A percentile compares a stretch with the other conserved stretches of the same genome.
phyloP scores from a whole-genome alignment of 2,113 vertebrate species.

The Ceratotherium simum region DNA sequence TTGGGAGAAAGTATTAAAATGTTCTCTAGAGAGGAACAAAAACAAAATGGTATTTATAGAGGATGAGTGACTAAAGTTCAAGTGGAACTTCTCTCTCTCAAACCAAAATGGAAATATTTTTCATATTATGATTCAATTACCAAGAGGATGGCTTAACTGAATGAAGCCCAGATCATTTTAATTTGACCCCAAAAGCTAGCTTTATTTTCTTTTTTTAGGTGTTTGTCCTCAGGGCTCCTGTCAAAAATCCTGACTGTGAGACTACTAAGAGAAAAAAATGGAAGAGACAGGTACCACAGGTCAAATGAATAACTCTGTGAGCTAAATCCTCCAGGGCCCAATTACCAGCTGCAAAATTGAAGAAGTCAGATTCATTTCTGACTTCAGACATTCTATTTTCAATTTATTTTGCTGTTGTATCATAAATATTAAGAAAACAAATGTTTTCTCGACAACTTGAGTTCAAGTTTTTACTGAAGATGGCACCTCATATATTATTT shows the following conservation, averaged over 20 bases:
- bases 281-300: background rate
- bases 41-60: background rate
- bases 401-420: constrained; percentile 62
- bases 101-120: constrained; percentile 48
- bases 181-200: constrained; percentile 24
- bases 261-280: constrained; percentile 19
- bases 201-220: constrained; percentile 56
- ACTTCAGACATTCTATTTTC: constrained; percentile 74
- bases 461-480: background rate
- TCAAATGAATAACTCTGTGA: constrained; percentile 43
- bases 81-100: constrained; percentile 34
- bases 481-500: background rate
- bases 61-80: background rate
- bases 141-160: background rate
- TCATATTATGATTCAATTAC: background rate
- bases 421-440: constrained; percentile 52
- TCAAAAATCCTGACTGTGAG: constrained; percentile 73
- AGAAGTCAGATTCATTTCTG: constrained; percentile 49
- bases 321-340: constrained; percentile 81
- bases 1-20: background rate
- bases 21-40: background rate
- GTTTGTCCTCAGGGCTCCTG: constrained; percentile 73
- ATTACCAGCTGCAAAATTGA: constrained; percentile 82
- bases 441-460: background rate
- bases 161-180: constrained; percentile 48